Evolutionary conservation across 1,140 invertebrate genomes (phyloP).

Genomic region (Lepidostoma basale): DNA sequence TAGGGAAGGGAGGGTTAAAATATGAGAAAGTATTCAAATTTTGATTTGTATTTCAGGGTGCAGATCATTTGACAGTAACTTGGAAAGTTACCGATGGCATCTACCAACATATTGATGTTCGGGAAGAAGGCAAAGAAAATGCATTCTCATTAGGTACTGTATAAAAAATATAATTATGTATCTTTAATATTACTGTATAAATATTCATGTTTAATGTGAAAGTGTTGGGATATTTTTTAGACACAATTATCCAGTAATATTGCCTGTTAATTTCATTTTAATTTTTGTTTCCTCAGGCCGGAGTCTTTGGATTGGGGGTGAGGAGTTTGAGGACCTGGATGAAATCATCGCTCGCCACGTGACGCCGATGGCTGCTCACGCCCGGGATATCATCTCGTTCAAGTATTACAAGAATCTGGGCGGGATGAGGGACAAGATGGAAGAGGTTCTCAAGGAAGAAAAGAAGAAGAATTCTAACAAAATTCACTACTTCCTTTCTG

Average conservation of each 20-base stretch:
- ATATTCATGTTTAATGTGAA: neutral
- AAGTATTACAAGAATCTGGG: constrained; percentile 85
- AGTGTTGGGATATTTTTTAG: neutral
- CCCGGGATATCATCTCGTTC: constrained; percentile 88
- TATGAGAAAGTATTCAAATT: constrained; percentile 26
- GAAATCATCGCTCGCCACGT: constrained; percentile 98
- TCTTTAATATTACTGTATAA: neutral
- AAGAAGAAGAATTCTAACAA: constrained; percentile 84
- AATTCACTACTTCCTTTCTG: constrained; percentile 91
- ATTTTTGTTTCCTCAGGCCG: constrained; percentile 49
- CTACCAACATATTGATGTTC: constrained; percentile 94
- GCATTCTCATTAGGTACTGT: constrained; percentile 89
- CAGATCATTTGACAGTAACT: constrained; percentile 94
- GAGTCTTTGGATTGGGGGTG: constrained; percentile 84
- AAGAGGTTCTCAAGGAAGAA: constrained; percentile 85
- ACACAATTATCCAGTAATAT: neutral
- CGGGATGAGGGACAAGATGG: constrained; percentile 82
- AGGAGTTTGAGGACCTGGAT: constrained; percentile 97
- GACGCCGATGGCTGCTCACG: constrained; percentile 93
- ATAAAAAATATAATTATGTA: neutral
- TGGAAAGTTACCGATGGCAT: constrained; percentile 97
- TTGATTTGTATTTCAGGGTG: constrained; percentile 64
- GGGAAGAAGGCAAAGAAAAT: constrained; percentile 96
- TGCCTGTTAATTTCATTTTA: neutral
- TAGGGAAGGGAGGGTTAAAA: too few species aligned